Base-by-base conservation (phyloP, 2,888 invertebrate species). In the Strigamia transsilvanica region DNA sequence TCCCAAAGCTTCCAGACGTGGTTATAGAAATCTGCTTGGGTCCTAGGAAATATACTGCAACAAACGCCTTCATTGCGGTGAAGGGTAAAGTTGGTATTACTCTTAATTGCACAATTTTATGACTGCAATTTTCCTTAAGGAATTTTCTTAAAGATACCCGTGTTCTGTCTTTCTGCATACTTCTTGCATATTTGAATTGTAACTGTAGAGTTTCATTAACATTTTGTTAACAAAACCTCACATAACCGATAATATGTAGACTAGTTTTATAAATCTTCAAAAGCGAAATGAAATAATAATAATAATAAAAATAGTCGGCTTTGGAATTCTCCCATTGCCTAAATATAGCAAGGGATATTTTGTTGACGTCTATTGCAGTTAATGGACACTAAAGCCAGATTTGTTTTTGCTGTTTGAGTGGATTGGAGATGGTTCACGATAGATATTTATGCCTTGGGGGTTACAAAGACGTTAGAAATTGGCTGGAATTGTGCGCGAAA, bases 401-500 rank as follows among this genome's bases (percentile, higher is more conserved):
- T 73, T 73, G 13, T 73, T 10, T 73, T 32, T 32, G 23, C 23
- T 23, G 21, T 61, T 61, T 61, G 21, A 9, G 32, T 73, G 73
- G 73, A 73, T 23, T 73, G 73, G 27, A 27, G 13, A 27, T 73
- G 23, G 73, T 32, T 66, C 32, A 7, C 73, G 73, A n/a, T 27
- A 32, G 15, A 73, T n/a, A 66, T 73, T 73, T 73, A 32, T 73
- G 32, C 32, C 73, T 73, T 73, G 13, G 27, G 73, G 73, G 73
- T 73, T 27, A 73, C 73, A 73, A 27, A 27, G 27, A 15, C 13
- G 32, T 10, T 32, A 32, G 32, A 27, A 73, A 73, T 73, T 73
- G 73, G 73, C 12, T 73, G 73, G 73, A 73, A 73, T 73, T 27
- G 73, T 10, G 27, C n/a, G 73, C n/a, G 73, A 73, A 73, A 73